Percentiles rank a stretch among this genome's conserved stretches.
Conservation (phyloP, 2,113 vertebrate species). For the Protobothrops mucrosquamatus region DNA sequence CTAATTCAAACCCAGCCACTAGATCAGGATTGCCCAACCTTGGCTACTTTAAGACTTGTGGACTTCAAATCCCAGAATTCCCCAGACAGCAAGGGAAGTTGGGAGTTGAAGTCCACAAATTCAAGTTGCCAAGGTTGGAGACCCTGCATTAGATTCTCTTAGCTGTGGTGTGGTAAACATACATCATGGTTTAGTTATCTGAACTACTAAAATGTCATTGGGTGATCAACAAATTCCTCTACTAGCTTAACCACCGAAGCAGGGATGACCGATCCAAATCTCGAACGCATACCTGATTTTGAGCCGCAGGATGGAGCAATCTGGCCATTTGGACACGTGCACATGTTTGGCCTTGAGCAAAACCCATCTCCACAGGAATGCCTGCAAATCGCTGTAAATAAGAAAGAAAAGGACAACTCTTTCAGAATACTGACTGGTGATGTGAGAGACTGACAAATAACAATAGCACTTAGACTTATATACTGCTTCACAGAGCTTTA, state of each 20-base stretch:
- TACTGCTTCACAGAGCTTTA: no score
- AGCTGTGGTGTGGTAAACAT: conserved; percentile 38
- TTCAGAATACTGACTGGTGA: not conserved
- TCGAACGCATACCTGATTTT: conserved; percentile 88
- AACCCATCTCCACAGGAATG: conserved; percentile 98
- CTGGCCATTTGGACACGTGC: conserved; percentile 94
- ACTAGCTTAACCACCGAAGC: conserved; percentile 26
- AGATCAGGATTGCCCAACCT: not conserved
- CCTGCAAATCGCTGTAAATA: conserved; percentile 86
- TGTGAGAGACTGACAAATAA: not conserved
- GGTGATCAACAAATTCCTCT: conserved; percentile 12
- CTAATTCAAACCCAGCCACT: conserved; percentile 37
- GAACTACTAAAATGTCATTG: conserved; percentile 23
- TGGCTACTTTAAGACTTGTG: not conserved
- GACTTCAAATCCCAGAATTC: not conserved
- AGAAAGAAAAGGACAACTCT: conserved; percentile 46
- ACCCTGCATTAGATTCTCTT: conserved; percentile 7
- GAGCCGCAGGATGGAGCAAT: conserved; percentile 93
- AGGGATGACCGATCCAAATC: conserved; percentile 17
- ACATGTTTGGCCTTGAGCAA: conserved; percentile 99
- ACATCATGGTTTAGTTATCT: conserved; percentile 43
- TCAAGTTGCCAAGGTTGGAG: not conserved
- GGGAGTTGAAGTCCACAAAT: not conserved
- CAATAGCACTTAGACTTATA: no score
- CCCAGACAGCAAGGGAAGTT: not conserved